Conservation (phyloP, 2,113 vertebrate species). For the Salvelinus fontinalis region DNA sequence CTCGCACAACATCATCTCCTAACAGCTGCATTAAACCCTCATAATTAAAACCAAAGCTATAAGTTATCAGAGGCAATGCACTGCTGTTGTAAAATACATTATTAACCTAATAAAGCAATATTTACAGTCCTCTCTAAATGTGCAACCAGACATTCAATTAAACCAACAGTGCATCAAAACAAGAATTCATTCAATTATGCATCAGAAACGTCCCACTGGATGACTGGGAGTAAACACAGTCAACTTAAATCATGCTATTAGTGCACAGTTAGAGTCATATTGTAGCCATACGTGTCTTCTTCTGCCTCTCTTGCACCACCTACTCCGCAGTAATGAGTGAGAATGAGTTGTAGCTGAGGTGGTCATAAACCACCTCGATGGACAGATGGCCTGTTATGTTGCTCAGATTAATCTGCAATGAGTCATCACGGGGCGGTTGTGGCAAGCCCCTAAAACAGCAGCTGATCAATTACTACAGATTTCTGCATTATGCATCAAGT, state of each 20-base stretch:
- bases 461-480: background rate
- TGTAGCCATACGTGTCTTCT: background rate
- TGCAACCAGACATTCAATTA: background rate
- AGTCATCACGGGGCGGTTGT: background rate
- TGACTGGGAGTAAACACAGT: background rate
- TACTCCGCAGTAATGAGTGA: background rate
- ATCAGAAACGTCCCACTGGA: background rate
- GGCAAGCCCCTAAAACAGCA: background rate
- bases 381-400: slow-evolving; percentile 36
- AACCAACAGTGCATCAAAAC: background rate
- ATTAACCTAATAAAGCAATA: background rate
- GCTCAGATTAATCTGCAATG: slow-evolving; percentile 6
- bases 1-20: background rate
- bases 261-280: background rate
- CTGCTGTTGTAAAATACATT: background rate
- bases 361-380: background rate
- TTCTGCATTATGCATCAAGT: background rate
- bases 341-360: background rate
- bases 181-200: background rate
- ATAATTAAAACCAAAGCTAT: background rate
- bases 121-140: background rate
- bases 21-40: background rate
- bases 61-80: background rate
- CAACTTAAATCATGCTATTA: background rate
- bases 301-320: background rate